Conservation (phyloP, 2,888 invertebrate species). For the Andrena dorsata region DNA sequence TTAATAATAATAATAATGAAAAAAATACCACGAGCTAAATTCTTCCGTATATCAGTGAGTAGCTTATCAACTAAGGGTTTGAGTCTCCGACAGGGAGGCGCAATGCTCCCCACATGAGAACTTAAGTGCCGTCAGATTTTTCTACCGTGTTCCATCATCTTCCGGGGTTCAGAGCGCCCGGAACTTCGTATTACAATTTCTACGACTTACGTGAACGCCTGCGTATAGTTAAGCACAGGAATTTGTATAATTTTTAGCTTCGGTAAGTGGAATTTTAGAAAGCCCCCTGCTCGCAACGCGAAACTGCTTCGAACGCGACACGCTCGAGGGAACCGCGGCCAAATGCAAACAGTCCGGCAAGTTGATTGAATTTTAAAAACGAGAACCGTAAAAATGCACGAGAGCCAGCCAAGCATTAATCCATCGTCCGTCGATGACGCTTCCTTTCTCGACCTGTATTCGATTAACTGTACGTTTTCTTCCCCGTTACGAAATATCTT, state of each 20-base stretch:
- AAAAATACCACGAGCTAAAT: no score
- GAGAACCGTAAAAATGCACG: neutral
- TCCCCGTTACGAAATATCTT: conserved; percentile 8
- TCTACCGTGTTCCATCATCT: no score
- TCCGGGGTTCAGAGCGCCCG: no score
- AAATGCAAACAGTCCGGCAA: conserved; percentile 17
- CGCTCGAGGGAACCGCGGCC: conserved; percentile 26
- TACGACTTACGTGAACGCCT: neutral
- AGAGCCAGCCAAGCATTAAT: neutral
- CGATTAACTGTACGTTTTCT: neutral
- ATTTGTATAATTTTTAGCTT: conserved; percentile 34
- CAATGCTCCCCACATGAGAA: no score
- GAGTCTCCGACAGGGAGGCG: no score
- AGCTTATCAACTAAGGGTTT: no score
- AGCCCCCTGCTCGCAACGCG: conserved; percentile 42
- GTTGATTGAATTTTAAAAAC: neutral
- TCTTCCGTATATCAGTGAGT: no score
- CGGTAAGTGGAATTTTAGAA: conserved; percentile 47
- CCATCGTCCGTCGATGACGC: neutral
- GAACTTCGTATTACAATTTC: neutral
- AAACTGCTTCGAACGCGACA: conserved; percentile 33
- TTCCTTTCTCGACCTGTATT: neutral
- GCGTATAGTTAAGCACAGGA: neutral
- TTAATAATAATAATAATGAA: no score
- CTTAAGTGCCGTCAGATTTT: no score